These are phyloP conservation scores for Drosophila anceps DNA, from an alignment of 2,888 invertebrate genomes.

Conservation along the genomic window DNA sequence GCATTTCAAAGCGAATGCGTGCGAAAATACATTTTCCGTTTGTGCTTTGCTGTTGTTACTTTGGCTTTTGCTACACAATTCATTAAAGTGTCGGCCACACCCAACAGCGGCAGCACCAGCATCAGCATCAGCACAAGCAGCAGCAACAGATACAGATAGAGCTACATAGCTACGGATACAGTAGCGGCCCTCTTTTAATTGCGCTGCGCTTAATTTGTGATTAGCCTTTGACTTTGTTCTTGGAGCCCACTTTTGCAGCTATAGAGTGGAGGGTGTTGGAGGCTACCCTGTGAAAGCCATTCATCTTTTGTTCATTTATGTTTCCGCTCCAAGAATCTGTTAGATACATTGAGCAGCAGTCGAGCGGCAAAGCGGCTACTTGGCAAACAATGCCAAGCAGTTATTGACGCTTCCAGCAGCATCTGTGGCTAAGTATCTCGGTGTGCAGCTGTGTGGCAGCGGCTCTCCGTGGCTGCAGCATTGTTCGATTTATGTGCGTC, in stretches of 20 bases:
- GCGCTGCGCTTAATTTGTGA: slow-evolving; percentile 76
- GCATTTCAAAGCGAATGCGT: slow-evolving; percentile 40
- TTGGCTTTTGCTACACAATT: slow-evolving; percentile 41
- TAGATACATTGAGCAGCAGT: slow-evolving; percentile 43
- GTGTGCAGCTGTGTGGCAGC: slow-evolving; percentile 30
- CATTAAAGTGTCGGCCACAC: slow-evolving; percentile 57
- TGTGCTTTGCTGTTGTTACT: slow-evolving; percentile 17
- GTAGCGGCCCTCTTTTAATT: slow-evolving; percentile 62
- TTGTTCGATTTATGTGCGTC: slow-evolving; percentile 68
- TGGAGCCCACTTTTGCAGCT: background rate
- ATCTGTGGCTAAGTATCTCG: slow-evolving; percentile 27
- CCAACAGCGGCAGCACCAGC: slow-evolving; percentile 11
- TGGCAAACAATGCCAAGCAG: slow-evolving; percentile 43
- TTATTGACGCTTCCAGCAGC: slow-evolving; percentile 47
- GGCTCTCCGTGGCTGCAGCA: slow-evolving; percentile 32
- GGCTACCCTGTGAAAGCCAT: slow-evolving; percentile 39
- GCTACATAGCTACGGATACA: slow-evolving; percentile 25
- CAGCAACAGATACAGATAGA: slow-evolving; percentile 14
- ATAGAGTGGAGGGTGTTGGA: slow-evolving; percentile 2
- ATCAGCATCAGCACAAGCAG: slow-evolving; percentile 13
- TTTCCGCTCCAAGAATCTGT: slow-evolving; percentile 33
- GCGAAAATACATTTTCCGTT: slow-evolving; percentile 68
- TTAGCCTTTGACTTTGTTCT: slow-evolving; percentile 74
- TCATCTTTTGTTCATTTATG: slow-evolving; percentile 41
- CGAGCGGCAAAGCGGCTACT: slow-evolving; percentile 20